phyloP scores from a whole-genome alignment of 2,113 vertebrate species.

The Pogona vitticeps region DNA sequence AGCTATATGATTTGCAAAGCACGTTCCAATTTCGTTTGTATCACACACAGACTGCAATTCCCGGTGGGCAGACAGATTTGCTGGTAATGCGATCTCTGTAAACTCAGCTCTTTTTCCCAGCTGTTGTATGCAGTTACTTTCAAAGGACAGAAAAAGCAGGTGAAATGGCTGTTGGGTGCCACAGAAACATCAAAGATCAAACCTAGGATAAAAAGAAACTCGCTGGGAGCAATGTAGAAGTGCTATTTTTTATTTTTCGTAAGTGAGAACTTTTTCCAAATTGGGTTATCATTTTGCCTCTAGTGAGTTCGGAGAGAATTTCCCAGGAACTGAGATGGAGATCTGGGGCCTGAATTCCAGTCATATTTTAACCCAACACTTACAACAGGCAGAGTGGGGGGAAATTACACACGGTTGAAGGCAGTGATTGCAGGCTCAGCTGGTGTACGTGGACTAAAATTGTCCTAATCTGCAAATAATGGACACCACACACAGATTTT shows the following conservation, averaged over 20 bases:
- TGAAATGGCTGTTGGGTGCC: constrained; percentile 34
- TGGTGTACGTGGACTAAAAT: no score
- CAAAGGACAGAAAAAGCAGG: constrained; percentile 27
- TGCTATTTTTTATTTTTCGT: background rate
- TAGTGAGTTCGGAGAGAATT: constrained; percentile 4
- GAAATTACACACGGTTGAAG: constrained; percentile 31
- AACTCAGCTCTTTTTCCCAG: constrained; percentile 7
- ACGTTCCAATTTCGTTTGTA: background rate
- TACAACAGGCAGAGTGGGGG: background rate
- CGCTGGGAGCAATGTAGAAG: constrained; percentile 12
- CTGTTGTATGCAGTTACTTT: constrained; percentile 40
- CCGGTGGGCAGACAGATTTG: background rate
- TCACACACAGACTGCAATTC: background rate
- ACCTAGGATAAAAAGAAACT: background rate
- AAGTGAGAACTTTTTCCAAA: constrained; percentile 7
- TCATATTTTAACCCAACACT: constrained; percentile 42
- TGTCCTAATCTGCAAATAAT: no score
- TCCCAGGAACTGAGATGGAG: background rate
- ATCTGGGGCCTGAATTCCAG: constrained; percentile 11
- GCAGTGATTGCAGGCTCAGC: no score
- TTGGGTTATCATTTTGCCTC: constrained; percentile 17
- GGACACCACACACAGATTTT: no score
- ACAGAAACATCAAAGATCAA: constrained; percentile 26
- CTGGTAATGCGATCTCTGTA: background rate
- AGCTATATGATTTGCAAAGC: background rate